A percentile compares a stretch with the other conserved stretches of the same genome.
Conservation (phyloP, 2,797 vertebrate species). For the Craterocephalus amniculus region DNA sequence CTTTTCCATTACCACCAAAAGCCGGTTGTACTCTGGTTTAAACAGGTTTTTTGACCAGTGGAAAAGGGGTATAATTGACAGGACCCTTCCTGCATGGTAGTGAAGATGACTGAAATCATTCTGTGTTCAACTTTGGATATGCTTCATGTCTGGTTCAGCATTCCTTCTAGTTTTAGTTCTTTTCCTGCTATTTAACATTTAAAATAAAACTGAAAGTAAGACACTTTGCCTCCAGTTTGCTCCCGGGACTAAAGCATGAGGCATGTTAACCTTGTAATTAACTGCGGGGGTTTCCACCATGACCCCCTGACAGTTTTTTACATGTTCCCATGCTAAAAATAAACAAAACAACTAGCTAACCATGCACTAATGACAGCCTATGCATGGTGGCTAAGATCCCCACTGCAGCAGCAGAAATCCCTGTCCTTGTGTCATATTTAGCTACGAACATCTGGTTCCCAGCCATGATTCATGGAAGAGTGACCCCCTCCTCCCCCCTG, state of each 20-base stretch:
- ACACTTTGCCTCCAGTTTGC: neutral
- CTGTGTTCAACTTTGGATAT: neutral
- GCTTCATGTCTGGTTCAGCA: neutral
- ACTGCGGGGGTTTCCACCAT: slow-evolving; percentile 2
- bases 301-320: slow-evolving; percentile 18
- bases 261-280: neutral
- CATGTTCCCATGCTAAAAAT: slow-evolving; percentile 36
- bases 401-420: slow-evolving; percentile 5
- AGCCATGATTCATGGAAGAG: slow-evolving; percentile 86
- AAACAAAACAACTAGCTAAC: neutral
- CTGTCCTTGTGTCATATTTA: slow-evolving; percentile 56
- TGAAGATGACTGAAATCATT: neutral
- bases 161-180: neutral
- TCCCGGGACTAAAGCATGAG: neutral
- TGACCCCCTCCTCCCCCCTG: neutral
- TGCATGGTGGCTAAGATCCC: slow-evolving; percentile 76
- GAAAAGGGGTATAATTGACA: too few species aligned
- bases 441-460: slow-evolving; percentile 88
- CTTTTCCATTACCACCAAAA: too few species aligned
- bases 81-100: neutral
- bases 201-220: slow-evolving; percentile 1
- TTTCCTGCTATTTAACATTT: neutral
- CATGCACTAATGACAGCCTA: slow-evolving; percentile 58
- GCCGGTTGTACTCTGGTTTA: too few species aligned
- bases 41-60: too few species aligned